These are phyloP conservation scores for Passer domesticus DNA, from an alignment of 2,113 vertebrate genomes.

Conservation along the genomic window DNA sequence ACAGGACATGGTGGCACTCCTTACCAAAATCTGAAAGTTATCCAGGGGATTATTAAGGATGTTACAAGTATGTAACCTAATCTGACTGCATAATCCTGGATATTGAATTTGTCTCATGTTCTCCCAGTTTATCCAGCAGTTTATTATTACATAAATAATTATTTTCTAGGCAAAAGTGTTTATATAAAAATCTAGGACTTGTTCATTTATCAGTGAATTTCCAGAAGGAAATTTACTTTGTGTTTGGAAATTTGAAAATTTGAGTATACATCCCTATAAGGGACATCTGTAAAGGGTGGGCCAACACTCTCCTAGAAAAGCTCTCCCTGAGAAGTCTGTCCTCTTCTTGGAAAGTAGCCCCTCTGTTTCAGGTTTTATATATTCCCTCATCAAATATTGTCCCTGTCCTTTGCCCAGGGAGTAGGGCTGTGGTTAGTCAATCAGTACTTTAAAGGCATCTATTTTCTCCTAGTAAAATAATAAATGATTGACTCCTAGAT, in stretches of 20 bases:
- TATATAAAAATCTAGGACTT: neutral
- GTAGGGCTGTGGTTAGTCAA: neutral
- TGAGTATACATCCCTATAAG: neutral
- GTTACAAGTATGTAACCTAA: neutral
- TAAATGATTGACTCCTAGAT: neutral
- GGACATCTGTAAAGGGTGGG: neutral
- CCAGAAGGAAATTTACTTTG: neutral
- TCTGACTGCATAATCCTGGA: neutral
- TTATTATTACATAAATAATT: neutral
- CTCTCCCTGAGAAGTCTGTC: neutral
- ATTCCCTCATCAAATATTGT: neutral
- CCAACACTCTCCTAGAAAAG: neutral
- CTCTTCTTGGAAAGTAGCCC: neutral
- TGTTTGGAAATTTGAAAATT: neutral
- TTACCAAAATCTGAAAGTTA: neutral
- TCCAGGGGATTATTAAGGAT: neutral
- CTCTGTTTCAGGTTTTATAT: neutral
- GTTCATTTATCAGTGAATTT: neutral
- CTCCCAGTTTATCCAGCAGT: neutral
- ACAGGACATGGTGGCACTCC: neutral
- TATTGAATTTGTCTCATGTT: neutral
- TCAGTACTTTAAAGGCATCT: neutral
- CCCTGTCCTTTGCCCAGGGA: neutral
- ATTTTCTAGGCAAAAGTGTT: constrained; percentile 5
- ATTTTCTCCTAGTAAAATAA: neutral